Evolutionary conservation across 2,888 invertebrate genomes (phyloP).

Genomic region (Xestia ashworthii): DNA sequence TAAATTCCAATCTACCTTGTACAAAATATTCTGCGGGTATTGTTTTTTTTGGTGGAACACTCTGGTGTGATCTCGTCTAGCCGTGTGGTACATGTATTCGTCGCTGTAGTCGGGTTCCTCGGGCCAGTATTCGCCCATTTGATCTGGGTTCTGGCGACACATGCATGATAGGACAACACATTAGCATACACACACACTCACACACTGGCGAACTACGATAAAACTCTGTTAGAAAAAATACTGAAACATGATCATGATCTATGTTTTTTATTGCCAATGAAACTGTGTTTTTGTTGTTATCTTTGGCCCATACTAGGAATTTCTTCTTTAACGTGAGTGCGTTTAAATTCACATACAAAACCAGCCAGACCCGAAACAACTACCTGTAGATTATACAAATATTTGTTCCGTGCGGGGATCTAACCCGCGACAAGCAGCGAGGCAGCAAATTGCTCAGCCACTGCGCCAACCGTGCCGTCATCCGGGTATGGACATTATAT

Average conservation of each 20-base stretch:
- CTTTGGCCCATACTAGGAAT: background rate
- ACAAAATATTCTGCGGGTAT: constrained; percentile 89
- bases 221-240: constrained; percentile 46
- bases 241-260: constrained; percentile 43
- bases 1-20: constrained; percentile 83
- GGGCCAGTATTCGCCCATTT: constrained; percentile 84
- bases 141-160: constrained; percentile 83
- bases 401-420: background rate
- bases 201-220: constrained; percentile 72
- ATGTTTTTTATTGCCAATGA: background rate
- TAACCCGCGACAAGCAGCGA: background rate
- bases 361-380: background rate
- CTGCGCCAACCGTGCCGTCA: background rate
- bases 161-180: constrained; percentile 80
- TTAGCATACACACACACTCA: constrained; percentile 82
- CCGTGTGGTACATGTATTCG: constrained; percentile 90
- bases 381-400: background rate
- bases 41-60: constrained; percentile 89
- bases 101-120: constrained; percentile 88
- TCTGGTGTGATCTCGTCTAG: constrained; percentile 86
- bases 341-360: background rate
- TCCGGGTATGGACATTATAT: background rate
- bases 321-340: background rate
- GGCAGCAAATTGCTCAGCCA: background rate
- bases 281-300: background rate